A percentile compares a stretch with the other conserved stretches of the same genome.
phyloP scores from a whole-genome alignment of 2,888 invertebrate genomes.

The Rhamnusium bicolor region DNA sequence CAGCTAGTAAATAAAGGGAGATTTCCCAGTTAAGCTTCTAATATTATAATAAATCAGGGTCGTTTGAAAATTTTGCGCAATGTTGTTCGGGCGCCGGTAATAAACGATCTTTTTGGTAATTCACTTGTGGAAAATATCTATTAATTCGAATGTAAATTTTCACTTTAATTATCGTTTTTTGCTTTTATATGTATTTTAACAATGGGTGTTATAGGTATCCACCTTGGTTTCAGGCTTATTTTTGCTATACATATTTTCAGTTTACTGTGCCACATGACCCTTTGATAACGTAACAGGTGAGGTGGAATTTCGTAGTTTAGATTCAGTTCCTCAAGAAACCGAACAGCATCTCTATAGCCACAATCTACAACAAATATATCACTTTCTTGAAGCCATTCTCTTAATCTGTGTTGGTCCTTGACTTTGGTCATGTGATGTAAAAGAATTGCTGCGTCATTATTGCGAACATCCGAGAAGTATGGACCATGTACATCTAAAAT shows the following conservation, averaged over 20 bases:
- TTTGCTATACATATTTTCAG: background rate
- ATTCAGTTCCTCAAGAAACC: too few relatives aligned
- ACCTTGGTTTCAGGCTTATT: background rate
- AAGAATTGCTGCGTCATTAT: too few relatives aligned
- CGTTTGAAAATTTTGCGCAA: constrained; percentile 24
- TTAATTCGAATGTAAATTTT: constrained; percentile 23
- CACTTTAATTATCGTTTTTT: background rate
- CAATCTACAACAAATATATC: too few relatives aligned
- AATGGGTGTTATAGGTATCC: background rate
- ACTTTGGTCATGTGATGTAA: too few relatives aligned
- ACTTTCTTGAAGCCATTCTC: too few relatives aligned
- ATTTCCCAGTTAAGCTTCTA: constrained; percentile 42
- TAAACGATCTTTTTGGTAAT: constrained; percentile 18
- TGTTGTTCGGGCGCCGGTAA: constrained; percentile 15
- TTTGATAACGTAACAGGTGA: too few relatives aligned
- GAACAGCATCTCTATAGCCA: too few relatives aligned
- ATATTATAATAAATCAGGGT: constrained; percentile 40
- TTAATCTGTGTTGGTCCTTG: too few relatives aligned
- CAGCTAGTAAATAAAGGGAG: constrained; percentile 50
- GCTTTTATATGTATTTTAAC: constrained; percentile 11
- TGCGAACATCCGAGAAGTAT: too few relatives aligned
- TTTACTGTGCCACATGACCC: too few relatives aligned
- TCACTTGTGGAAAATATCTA: constrained; percentile 23
- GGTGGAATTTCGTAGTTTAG: too few relatives aligned
- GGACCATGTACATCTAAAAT: too few relatives aligned